These are phyloP conservation scores for Apamea sordens DNA, from an alignment of 2,888 invertebrate species.

Conservation along the genomic window DNA sequence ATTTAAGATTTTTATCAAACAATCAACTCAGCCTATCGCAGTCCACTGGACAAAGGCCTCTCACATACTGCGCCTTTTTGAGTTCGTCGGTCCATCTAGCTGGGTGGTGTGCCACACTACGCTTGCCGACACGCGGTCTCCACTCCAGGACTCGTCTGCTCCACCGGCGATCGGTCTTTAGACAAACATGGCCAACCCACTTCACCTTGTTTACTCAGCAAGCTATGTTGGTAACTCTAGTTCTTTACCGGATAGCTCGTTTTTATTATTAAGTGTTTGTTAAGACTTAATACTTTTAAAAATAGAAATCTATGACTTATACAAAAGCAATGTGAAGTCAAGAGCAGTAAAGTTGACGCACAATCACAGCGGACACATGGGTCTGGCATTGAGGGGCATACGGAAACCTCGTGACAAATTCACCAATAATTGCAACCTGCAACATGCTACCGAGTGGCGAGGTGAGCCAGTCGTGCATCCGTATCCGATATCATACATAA, in stretches of 20 bases:
- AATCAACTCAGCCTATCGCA: not conserved
- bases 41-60: not conserved
- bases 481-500: constrained; percentile 68
- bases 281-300: not conserved
- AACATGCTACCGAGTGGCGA: constrained; percentile 42
- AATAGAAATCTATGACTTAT: not conserved
- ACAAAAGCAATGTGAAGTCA: constrained; percentile 1
- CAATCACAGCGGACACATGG: constrained; percentile 9
- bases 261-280: not conserved
- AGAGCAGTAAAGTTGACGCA: constrained; percentile 14
- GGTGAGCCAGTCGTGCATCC: constrained; percentile 65
- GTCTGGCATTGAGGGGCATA: constrained; percentile 59
- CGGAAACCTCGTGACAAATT: constrained; percentile 69
- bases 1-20: not conserved
- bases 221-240: not conserved
- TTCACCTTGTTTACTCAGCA: not conserved
- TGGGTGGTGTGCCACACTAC: not conserved
- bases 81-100: not conserved
- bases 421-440: constrained; percentile 64
- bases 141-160: not conserved
- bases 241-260: not conserved
- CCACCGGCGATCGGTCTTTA: not conserved
- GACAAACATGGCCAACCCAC: not conserved
- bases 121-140: not conserved
- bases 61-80: not conserved